phyloP scores from a whole-genome alignment of 2,888 invertebrate species.

The Machimus atricapillus region DNA sequence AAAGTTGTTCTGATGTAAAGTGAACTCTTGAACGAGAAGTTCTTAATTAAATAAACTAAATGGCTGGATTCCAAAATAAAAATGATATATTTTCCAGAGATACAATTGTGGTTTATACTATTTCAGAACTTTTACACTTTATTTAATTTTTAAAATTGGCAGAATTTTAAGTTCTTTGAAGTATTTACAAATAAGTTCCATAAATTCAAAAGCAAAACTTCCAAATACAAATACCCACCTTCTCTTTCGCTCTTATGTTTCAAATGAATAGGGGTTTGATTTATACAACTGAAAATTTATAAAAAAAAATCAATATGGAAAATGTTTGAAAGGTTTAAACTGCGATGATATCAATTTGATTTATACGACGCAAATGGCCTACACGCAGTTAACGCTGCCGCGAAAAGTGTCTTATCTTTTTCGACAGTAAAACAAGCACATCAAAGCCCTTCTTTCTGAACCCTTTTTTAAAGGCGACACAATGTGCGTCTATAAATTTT shows the following conservation, averaged over 20 bases:
- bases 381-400: not conserved
- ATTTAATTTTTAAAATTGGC: too few species aligned
- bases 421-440: not conserved
- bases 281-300: not conserved
- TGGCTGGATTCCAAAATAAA: not conserved
- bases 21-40: not conserved
- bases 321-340: not conserved
- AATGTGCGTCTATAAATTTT: not conserved
- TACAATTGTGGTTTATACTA: not conserved
- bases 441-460: not conserved
- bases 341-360: not conserved
- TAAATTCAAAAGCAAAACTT: not conserved
- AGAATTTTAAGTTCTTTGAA: too few species aligned
- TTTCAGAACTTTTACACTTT: not conserved
- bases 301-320: not conserved
- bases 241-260: not conserved
- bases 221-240: not conserved
- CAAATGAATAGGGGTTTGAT: not conserved
- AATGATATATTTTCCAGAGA: not conserved
- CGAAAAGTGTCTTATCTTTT: not conserved
- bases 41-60: not conserved
- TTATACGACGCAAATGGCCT: not conserved
- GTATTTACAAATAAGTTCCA: too few species aligned
- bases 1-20: not conserved
- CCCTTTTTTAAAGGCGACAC: not conserved